Conservation (phyloP, 2,888 invertebrate species). For the Fissipunctia ypsillon region DNA sequence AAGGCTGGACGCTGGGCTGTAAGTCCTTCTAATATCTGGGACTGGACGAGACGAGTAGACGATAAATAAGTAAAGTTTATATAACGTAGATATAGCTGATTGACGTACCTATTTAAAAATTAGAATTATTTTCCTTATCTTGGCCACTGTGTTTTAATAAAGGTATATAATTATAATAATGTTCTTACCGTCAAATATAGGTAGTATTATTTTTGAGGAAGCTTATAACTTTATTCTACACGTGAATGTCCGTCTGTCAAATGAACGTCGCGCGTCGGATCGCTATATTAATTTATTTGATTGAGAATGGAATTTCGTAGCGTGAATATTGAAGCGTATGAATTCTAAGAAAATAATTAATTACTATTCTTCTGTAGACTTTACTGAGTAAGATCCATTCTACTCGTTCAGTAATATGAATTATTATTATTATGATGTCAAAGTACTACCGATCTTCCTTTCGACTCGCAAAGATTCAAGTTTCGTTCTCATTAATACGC, state of each 20-base stretch:
- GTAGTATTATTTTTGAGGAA: conserved; percentile 8
- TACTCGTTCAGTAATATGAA: conserved; percentile 29
- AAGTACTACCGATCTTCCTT: conserved; percentile 28
- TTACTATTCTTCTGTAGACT: conserved; percentile 20
- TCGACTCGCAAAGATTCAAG: conserved; percentile 26
- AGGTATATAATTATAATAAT: background rate
- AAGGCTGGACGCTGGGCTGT: too few species aligned
- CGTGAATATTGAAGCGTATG: conserved; percentile 11
- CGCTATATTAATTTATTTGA: conserved; percentile 10
- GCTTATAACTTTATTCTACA: background rate
- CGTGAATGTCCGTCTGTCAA: conserved; percentile 1
- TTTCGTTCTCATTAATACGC: conserved; percentile 37
- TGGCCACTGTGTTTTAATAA: background rate
- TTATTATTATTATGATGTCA: conserved; percentile 53
- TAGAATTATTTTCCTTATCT: background rate
- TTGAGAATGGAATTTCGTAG: conserved; percentile 14
- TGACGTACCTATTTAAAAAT: background rate
- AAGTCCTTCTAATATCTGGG: background rate
- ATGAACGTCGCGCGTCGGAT: too few species aligned
- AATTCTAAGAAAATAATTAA: conserved; percentile 10
- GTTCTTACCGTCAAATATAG: too few species aligned
- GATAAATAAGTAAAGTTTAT: background rate
- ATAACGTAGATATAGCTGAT: background rate
- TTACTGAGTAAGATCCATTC: conserved; percentile 9
- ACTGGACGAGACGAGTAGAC: background rate